Percentiles rank a stretch among this genome's conserved stretches.
phyloP scores from a whole-genome alignment of 2,888 invertebrate species.

The Abrostola triplasia region DNA sequence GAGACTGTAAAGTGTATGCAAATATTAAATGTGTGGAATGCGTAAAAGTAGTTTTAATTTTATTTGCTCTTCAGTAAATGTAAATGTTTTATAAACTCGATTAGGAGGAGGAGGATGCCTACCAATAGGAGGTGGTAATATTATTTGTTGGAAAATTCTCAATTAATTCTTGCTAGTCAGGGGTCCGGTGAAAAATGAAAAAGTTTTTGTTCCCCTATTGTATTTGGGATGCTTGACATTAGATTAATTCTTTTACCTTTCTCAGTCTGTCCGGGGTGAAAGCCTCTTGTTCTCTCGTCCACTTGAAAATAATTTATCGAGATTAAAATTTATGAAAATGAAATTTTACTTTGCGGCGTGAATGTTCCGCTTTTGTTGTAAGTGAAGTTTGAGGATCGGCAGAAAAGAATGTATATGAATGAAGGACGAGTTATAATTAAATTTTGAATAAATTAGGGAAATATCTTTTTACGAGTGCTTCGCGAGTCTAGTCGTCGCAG shows the following conservation, averaged over 20 bases:
- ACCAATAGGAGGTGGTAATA: conserved; percentile 26
- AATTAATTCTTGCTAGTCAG: conserved; percentile 43
- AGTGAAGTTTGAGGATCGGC: conserved; percentile 41
- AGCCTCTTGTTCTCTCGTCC: conserved; percentile 61
- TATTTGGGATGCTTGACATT: conserved; percentile 68
- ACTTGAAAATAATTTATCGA: conserved; percentile 70
- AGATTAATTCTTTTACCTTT: conserved; percentile 71
- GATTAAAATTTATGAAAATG: conserved; percentile 71
- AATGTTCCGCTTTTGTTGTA: conserved; percentile 57
- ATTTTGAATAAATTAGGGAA: background rate
- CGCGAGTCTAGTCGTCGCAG: background rate
- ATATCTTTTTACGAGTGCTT: no score
- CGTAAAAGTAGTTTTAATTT: no score
- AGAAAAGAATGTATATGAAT: conserved; percentile 48
- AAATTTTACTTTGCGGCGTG: conserved; percentile 63
- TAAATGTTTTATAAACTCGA: conserved; percentile 5
- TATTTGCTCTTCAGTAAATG: background rate
- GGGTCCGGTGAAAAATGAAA: conserved; percentile 59
- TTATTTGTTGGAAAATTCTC: conserved; percentile 40
- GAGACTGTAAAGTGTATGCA: no score
- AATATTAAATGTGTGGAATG: no score
- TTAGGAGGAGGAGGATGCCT: conserved; percentile 14
- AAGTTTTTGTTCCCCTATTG: conserved; percentile 64
- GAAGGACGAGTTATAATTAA: conserved; percentile 37
- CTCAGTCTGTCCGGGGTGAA: conserved; percentile 56